phyloP scores from a whole-genome alignment of 2,113 vertebrate species.

The Microcebus tavaratra region DNA sequence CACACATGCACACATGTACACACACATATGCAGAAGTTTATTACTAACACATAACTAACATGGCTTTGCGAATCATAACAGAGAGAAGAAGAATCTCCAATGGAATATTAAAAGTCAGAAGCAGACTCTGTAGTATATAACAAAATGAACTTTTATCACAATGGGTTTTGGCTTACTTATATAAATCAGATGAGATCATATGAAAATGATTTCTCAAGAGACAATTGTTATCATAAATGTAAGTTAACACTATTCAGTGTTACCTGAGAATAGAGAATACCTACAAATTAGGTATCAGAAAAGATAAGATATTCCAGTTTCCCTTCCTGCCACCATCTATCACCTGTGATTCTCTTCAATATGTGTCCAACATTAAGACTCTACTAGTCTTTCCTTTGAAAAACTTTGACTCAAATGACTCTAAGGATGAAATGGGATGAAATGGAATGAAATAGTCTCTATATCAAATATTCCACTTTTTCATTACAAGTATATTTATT shows the following conservation, averaged over 20 bases:
- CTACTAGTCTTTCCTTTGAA: not conserved
- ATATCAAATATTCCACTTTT: not conserved
- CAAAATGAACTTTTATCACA: not conserved
- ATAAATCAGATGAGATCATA: not conserved
- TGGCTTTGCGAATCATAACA: not conserved
- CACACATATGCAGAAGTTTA: not conserved
- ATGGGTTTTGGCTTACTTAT: not conserved
- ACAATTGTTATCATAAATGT: not conserved
- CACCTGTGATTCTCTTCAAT: not conserved
- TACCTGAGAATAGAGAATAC: not conserved
- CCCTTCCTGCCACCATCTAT: not conserved
- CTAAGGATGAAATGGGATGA: not conserved
- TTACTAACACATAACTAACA: not conserved
- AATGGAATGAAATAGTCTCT: not conserved
- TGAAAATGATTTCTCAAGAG: not conserved
- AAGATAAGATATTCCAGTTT: not conserved
- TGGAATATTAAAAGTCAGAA: not conserved
- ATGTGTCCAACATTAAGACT: not conserved
- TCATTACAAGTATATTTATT: not conserved
- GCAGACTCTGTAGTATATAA: not conserved
- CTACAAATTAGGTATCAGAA: not conserved
- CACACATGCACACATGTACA: fast-evolving
- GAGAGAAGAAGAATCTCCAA: not conserved
- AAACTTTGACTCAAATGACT: not conserved
- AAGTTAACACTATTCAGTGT: not conserved